Percentiles rank a stretch among this genome's conserved stretches.
Conservation (phyloP, 2,888 invertebrate genomes). For the Chirona hameri region DNA sequence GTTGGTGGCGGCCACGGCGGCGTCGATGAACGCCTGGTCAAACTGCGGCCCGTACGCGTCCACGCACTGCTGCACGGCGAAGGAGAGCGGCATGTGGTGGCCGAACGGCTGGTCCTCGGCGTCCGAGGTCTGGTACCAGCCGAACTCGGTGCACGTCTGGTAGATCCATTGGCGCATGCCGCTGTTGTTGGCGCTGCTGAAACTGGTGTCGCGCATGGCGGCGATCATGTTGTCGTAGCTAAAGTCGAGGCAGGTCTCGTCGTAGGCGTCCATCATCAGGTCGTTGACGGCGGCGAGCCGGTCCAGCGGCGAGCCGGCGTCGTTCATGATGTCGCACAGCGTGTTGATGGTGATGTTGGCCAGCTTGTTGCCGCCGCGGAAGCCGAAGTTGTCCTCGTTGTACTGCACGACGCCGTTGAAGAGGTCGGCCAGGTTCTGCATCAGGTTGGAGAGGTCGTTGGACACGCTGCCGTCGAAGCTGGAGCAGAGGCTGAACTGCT, state of each 20-base stretch:
- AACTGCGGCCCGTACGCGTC: conserved; percentile 75
- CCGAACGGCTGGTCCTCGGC: conserved; percentile 65
- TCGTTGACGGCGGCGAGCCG: conserved; percentile 70
- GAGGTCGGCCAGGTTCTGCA: conserved; percentile 73
- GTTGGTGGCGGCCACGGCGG: conserved; percentile 64
- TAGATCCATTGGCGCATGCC: conserved; percentile 75
- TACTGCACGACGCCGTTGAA: conserved; percentile 92
- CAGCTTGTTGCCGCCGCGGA: conserved; percentile 53
- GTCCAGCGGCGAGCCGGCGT: conserved; percentile 54
- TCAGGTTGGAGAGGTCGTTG: conserved; percentile 57
- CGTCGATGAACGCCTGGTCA: not conserved
- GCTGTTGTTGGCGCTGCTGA: conserved; percentile 55
- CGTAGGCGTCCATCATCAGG: conserved; percentile 61
- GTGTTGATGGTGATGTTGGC: conserved; percentile 74
- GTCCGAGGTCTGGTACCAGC: conserved; percentile 87
- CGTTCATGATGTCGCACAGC: conserved; percentile 57
- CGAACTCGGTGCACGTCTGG: conserved; percentile 95
- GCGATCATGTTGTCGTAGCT: conserved; percentile 69
- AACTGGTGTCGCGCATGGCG: conserved; percentile 62
- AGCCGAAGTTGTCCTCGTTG: conserved; percentile 83
- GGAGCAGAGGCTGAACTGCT: conserved; percentile 45
- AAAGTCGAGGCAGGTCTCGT: conserved; percentile 76
- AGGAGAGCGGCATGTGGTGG: conserved; percentile 67
- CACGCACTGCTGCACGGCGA: conserved; percentile 73
- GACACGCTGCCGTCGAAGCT: too few species aligned